Percentiles rank a stretch among this genome's conserved stretches.
phyloP scores from a whole-genome alignment of 2,888 invertebrate species.

The Drosophila paranaensis region DNA sequence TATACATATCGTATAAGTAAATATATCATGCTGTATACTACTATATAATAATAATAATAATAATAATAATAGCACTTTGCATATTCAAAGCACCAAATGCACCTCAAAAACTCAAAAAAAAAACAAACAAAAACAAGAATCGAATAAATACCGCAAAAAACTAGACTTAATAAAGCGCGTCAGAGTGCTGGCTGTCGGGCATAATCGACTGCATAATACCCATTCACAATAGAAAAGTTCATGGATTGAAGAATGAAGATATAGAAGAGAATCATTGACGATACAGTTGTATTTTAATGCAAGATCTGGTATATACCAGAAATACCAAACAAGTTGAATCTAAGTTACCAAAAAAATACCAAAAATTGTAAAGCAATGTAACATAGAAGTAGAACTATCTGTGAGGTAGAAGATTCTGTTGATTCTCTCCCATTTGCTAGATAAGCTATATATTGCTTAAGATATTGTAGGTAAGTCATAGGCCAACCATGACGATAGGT shows the following conservation, averaged over 20 bases:
- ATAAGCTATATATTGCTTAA: too few relatives aligned
- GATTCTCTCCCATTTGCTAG: too few relatives aligned
- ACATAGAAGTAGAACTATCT: not conserved
- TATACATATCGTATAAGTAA: conserved; percentile 30
- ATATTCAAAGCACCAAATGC: conserved; percentile 69
- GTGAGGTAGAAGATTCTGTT: too few relatives aligned
- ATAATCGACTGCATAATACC: not conserved
- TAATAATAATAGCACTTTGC: conserved; percentile 60
- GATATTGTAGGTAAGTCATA: too few relatives aligned
- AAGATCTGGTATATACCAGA: too few relatives aligned
- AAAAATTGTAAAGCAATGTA: too few relatives aligned
- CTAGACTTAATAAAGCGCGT: conserved; percentile 10
- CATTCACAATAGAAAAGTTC: not conserved
- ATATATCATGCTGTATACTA: conserved; percentile 35
- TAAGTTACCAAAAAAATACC: too few relatives aligned
- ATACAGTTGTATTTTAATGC: too few relatives aligned
- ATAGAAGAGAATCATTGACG: not conserved
- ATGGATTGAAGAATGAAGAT: not conserved
- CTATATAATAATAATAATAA: conserved; percentile 5
- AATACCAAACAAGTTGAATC: too few relatives aligned
- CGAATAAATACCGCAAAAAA: conserved; percentile 18
- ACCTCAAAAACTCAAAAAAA: conserved; percentile 39
- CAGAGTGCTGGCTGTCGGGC: not conserved
- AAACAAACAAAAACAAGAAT: not conserved
- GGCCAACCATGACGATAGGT: too few relatives aligned